Base-by-base conservation (phyloP, 2,113 vertebrate genomes). In the Galeopterus variegatus region DNA sequence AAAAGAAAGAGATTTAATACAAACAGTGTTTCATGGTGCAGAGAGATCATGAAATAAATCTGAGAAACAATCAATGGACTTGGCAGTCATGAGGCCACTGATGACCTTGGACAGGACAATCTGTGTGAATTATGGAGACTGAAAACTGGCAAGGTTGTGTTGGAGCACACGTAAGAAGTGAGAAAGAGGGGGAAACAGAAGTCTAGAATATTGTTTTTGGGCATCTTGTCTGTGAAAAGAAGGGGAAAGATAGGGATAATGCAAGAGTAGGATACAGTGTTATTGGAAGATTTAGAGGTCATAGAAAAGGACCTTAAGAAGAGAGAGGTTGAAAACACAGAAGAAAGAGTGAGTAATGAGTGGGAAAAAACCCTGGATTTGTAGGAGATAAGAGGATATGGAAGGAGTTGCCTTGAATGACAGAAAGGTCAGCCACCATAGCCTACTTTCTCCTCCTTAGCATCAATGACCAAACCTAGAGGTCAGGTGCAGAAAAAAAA, bases 401-500 rank as follows among this genome's bases (percentile, higher is more conserved):
- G 24, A 72, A 58, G 67, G 24, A 83, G 24, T 50, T 75, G 28
- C 56, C 18, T 94, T 56, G 31, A 85, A 7, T 28, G 92, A 24
- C 50, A 95, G 24, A 75, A 75, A 92, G 15, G 9, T 88, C 13
- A 41, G 12, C 48, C 15, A 84, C 48, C 28, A 88, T 3, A 84
- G 64, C 13, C 41, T 77, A 77, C n/a, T 91, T 21, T 77, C 64
- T 73, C 45, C 7, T 93, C 65, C 31, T 93, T 75, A 93, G 18
- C 24, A 91, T 62, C n/a, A 90, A 90, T 58, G 70, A 90, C n/a
- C 45, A 81, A 93, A 82, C 86, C n/a, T 93, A 21, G 87, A 96
- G 14, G 26, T 64, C 41, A 81, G 21, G 14, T 58, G 4, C 14
- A 86, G 28, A 69, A 82, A 96, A 94, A 93, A 93, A 90, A 90